Conservation (phyloP, 2,797 vertebrate species). For the Apogon hyalosoma region DNA sequence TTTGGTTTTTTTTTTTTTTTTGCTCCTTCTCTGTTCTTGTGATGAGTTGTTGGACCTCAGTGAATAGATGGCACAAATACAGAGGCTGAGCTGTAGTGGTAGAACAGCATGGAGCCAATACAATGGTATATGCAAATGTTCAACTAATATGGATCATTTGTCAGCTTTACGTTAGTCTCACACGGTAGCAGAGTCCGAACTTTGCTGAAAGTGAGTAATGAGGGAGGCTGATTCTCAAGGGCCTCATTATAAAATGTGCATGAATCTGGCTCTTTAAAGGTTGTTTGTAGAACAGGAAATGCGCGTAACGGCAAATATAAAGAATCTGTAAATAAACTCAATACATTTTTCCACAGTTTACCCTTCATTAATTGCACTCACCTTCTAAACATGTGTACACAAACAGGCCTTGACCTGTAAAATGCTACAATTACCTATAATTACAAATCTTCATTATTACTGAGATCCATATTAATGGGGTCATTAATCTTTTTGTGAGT, state of each 20-base stretch:
- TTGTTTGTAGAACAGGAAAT: neutral
- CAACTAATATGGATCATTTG: neutral
- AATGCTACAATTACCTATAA: neutral
- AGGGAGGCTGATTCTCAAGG: neutral
- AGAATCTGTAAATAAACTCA: neutral
- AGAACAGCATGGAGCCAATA: slow-evolving; percentile 5
- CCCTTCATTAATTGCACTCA: neutral
- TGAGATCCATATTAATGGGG: neutral
- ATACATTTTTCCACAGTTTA: neutral
- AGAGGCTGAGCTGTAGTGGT: neutral
- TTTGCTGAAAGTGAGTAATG: neutral
- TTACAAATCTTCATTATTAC: neutral
- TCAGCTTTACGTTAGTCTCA: neutral
- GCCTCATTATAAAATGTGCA: slow-evolving; percentile 7
- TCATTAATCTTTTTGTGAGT: neutral
- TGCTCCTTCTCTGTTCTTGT: too few relatives aligned
- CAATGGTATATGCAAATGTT: neutral
- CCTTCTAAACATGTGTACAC: neutral
- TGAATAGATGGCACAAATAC: neutral
- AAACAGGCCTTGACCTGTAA: neutral
- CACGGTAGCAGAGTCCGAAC: neutral
- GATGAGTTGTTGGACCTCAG: too few relatives aligned
- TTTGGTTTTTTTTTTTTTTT: too few relatives aligned
- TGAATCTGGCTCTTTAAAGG: neutral
- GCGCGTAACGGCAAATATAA: neutral